Evolutionary conservation across 2,797 vertebrate genomes (phyloP).

Genomic region (Lutjanus campechanus): DNA sequence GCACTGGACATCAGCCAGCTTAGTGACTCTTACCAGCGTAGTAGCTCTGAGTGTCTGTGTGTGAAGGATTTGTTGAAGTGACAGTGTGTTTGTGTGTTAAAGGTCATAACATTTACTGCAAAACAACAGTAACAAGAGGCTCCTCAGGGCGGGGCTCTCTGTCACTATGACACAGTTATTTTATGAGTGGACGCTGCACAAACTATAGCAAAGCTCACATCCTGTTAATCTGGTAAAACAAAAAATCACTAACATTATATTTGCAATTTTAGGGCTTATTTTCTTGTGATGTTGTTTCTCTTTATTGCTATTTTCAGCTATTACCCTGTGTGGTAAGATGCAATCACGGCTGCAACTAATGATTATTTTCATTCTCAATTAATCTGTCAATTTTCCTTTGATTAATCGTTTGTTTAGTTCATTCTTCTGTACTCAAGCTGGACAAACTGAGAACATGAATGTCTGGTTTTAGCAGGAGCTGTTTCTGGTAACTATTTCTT

Average conservation of each 20-base stretch:
- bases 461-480: too few species aligned
- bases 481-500: too few species aligned
- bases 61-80: constrained; percentile 16
- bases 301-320: neutral
- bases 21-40: neutral
- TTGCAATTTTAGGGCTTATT: neutral
- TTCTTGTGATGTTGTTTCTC: neutral
- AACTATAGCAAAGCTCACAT: neutral
- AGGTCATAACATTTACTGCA: neutral
- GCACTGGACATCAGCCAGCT: constrained; percentile 30
- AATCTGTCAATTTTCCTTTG: neutral
- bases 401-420: neutral
- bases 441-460: too few species aligned
- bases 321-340: neutral
- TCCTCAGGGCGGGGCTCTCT: neutral
- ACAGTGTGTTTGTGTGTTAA: constrained; percentile 25
- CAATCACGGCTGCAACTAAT: neutral
- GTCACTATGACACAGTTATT: too few species aligned
- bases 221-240: neutral
- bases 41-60: constrained; percentile 2
- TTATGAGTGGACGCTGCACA: too few species aligned
- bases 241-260: neutral
- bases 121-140: neutral
- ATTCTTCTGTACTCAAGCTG: too few species aligned
- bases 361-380: neutral